A percentile compares a stretch with the other conserved stretches of the same genome.
Conservation (phyloP, 2,888 invertebrate genomes). For the Encarsia formosa region DNA sequence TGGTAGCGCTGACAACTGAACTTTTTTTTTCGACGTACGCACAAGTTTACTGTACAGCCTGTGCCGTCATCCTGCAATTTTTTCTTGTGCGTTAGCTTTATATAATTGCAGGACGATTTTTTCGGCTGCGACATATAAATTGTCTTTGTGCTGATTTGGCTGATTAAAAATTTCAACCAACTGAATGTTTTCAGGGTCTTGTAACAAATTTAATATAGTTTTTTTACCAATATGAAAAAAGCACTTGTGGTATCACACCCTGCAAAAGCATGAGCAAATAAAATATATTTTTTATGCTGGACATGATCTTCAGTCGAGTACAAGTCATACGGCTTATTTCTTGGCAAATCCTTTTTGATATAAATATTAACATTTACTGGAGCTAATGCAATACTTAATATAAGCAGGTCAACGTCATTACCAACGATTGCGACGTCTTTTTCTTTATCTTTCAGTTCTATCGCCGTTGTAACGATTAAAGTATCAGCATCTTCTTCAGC, state of each 20-base stretch:
- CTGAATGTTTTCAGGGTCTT: not conserved
- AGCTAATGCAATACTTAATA: constrained; percentile 10
- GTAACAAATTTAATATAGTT: not conserved
- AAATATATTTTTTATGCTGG: not conserved
- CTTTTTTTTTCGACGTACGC: not conserved
- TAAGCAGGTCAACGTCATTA: constrained; percentile 22
- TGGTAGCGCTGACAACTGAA: not conserved
- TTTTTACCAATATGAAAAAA: constrained; percentile 13
- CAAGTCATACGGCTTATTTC: not conserved
- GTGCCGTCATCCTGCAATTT: not conserved
- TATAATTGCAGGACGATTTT: not conserved
- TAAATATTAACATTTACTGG: not conserved
- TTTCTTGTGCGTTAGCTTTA: not conserved
- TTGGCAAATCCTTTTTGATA: not conserved
- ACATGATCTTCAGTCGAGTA: not conserved
- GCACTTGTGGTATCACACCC: constrained; percentile 12
- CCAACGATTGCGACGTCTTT: constrained; percentile 19
- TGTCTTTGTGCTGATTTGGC: not conserved
- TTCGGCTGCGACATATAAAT: not conserved
- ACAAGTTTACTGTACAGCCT: not conserved
- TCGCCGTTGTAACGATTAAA: constrained; percentile 25
- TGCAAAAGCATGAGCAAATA: constrained; percentile 9
- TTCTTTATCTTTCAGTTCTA: constrained; percentile 1
- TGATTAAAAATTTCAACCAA: not conserved
- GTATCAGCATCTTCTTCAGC: constrained; percentile 29